These are phyloP conservation scores for Crax fasciolata DNA, from an alignment of 2,797 vertebrate species.

Conservation along the genomic window DNA sequence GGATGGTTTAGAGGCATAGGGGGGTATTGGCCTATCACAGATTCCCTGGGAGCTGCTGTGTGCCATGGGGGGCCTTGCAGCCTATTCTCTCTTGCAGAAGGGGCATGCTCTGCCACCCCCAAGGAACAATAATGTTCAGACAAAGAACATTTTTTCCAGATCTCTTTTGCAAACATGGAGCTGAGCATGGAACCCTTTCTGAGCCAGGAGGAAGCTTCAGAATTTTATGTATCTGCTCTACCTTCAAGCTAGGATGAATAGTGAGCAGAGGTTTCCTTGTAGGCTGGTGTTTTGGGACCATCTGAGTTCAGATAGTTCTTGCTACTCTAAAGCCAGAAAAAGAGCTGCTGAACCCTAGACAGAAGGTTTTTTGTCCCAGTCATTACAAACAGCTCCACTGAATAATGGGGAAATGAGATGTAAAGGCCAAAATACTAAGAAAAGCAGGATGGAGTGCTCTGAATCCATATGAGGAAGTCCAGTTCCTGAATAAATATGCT, in stretches of 20 bases:
- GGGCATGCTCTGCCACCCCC: constrained; percentile 68
- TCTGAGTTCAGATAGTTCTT: not conserved
- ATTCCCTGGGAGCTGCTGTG: constrained; percentile 60
- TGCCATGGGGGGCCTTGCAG: constrained; percentile 70
- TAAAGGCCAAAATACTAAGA: not conserved
- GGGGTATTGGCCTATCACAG: constrained; percentile 73
- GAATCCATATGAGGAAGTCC: not conserved
- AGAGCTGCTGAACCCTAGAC: not conserved
- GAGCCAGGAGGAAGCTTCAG: constrained; percentile 12
- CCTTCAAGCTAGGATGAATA: not conserved
- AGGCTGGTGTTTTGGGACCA: not conserved
- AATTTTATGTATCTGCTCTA: not conserved
- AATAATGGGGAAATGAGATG: not conserved
- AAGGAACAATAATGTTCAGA: constrained; percentile 71
- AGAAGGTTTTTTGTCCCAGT: not conserved
- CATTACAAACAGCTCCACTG: not conserved
- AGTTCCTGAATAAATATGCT: not conserved
- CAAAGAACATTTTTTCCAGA: constrained; percentile 75
- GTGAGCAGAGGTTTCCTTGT: not conserved
- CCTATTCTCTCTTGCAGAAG: constrained; percentile 72
- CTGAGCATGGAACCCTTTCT: constrained; percentile 56
- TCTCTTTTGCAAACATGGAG: constrained; percentile 56
- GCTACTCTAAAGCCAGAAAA: not conserved
- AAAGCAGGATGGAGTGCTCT: not conserved
- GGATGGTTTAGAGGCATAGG: constrained; percentile 63